A percentile compares a stretch with the other conserved stretches of the same genome.
These are phyloP conservation scores for Pundamilia nyererei DNA, from an alignment of 2,113 vertebrate genomes.

Conservation along the genomic window DNA sequence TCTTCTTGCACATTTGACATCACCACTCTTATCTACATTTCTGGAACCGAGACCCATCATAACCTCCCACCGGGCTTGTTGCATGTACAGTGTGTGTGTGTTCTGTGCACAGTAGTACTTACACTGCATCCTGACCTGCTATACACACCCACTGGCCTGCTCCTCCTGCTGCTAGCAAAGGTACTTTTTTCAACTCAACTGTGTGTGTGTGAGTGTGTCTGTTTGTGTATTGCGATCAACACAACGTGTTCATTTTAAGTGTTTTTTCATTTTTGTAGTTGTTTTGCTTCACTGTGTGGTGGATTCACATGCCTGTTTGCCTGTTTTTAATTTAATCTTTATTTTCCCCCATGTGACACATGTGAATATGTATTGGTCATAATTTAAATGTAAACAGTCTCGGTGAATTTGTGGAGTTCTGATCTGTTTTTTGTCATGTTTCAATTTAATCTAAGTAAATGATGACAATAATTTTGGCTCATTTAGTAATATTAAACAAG, in stretches of 20 bases:
- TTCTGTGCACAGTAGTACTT: neutral
- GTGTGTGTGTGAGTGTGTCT: neutral
- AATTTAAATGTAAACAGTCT: neutral
- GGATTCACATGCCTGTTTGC: neutral
- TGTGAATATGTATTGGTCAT: neutral
- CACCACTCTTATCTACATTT: neutral
- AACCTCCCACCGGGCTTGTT: neutral
- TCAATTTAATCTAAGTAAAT: neutral
- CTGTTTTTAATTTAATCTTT: neutral
- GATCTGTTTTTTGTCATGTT: neutral
- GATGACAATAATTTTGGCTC: neutral
- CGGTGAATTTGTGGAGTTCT: neutral
- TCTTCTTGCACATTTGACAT: neutral
- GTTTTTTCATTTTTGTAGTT: neutral
- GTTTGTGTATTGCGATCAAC: neutral
- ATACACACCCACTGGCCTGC: neutral
- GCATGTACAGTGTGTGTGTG: slow-evolving; percentile 9
- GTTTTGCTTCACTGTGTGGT: neutral
- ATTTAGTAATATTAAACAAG: neutral
- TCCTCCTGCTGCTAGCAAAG: slow-evolving; percentile 26
- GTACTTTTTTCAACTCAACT: slow-evolving; percentile 1
- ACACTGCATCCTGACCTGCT: slow-evolving; percentile 6
- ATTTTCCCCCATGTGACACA: neutral
- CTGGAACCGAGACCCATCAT: neutral
- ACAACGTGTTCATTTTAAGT: neutral